Base-by-base conservation (phyloP, 2,888 invertebrate species). In the Dynastes grantii region DNA sequence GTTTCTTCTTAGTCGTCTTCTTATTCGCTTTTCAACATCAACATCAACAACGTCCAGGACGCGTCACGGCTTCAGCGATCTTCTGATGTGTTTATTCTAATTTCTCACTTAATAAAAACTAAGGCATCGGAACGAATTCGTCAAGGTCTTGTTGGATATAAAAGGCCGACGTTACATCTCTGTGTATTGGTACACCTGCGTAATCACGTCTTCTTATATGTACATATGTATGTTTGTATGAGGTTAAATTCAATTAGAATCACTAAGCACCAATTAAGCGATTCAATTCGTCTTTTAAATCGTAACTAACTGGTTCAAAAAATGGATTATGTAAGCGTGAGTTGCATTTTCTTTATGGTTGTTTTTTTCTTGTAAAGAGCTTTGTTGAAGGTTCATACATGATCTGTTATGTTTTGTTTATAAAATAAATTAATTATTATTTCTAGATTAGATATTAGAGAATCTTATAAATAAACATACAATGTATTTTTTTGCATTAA, bases 1-100 rank as follows among this genome's bases (percentile, higher is more conserved):
- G 45, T 45, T 45, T 45, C 45, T 45, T 45, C 45, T 45, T 8
- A 1, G 6, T 45, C 45, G 45, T 8, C 45, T 45, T 45, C 45
- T 45, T 45, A 1, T 8, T 78, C 71, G 76, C 76, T 71, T 77
- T 80, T 73, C 79, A 81, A 76, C 77, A 80, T 37, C 37, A 37
- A 37, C 37, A 6, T 6, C 45, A 45, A 45, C 45, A 45, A 2
- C 45, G 9, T 45, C 32, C 32, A 32, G 32, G 45, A 45, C 45
- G 45, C 45, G 45, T 45, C 45, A 45, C 9, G 45, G 45, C 45
- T 11, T 11, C 45, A 9, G 45, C 45, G 45, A 45, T 45, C 45
- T 45, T 45, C 81, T 81, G 82, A 79, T 78, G 80, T 81, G 58
- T 70, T 76, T 76, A 80, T 80, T 81, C 80, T 77, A 77, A 80